phyloP scores from a whole-genome alignment of 1,140 invertebrate genomes.

The Physella acuta region DNA sequence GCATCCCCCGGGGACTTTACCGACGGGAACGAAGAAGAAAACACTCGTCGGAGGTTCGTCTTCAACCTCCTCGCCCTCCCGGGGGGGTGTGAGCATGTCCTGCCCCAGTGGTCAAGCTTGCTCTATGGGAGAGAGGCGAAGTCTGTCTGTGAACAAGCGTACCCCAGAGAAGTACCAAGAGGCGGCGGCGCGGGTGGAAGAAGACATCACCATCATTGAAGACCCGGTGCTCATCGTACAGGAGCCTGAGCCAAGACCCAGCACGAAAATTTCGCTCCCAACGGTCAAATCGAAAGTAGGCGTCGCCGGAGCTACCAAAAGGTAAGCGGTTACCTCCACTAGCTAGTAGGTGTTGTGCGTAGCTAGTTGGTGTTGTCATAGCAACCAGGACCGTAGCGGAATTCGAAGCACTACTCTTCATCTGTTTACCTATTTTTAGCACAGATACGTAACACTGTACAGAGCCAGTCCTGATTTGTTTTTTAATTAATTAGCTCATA shows the following conservation, averaged over 20 bases:
- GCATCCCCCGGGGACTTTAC: not conserved
- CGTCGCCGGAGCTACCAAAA: conserved; percentile 22
- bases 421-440: not conserved
- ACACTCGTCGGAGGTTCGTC: not conserved
- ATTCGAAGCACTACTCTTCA: not conserved
- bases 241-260: conserved; percentile 16
- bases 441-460: not conserved
- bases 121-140: conserved; percentile 24
- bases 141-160: conserved; percentile 17
- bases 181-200: conserved; percentile 11
- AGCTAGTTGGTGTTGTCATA: not conserved
- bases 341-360: not conserved
- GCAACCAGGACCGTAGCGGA: not conserved
- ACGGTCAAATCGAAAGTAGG: conserved; percentile 23
- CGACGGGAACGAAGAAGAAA: conserved; percentile 5
- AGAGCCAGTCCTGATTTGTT: not conserved
- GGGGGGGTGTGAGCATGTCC: conserved; percentile 9
- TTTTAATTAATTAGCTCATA: not conserved
- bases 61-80: conserved; percentile 11
- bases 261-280: conserved; percentile 21
- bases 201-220: conserved; percentile 25
- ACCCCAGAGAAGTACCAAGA: conserved; percentile 21
- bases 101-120: conserved; percentile 23
- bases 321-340: not conserved
- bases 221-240: conserved; percentile 24